phyloP scores from a whole-genome alignment of 2,888 invertebrate genomes.

The Spialia ferax region DNA sequence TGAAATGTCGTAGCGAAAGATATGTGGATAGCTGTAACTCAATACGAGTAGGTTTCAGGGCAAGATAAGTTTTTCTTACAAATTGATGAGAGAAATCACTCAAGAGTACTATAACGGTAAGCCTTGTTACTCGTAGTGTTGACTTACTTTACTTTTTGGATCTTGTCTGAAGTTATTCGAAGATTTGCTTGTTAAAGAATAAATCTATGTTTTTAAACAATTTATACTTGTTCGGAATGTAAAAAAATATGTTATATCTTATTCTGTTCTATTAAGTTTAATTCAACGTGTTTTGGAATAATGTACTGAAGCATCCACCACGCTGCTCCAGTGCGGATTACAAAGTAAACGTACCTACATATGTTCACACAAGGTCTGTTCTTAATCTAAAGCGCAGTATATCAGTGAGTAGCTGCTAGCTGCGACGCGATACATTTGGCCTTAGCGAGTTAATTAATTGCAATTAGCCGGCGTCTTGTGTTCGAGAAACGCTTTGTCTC shows the following conservation, averaged over 20 bases:
- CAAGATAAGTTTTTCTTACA: slow-evolving; percentile 3
- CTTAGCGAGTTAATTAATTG: slow-evolving; percentile 60
- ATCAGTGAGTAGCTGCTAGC: slow-evolving; percentile 26
- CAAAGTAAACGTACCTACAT: not conserved
- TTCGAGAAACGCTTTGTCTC: slow-evolving; percentile 45
- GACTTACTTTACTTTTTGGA: too few relatives aligned
- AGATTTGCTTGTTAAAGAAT: not conserved
- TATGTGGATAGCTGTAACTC: slow-evolving; percentile 26
- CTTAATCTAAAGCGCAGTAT: slow-evolving; percentile 34
- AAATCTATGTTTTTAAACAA: not conserved
- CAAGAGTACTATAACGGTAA: not conserved
- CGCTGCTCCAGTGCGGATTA: too few relatives aligned
- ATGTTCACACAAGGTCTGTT: slow-evolving; percentile 4
- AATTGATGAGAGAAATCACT: slow-evolving; percentile 11
- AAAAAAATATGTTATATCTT: too few relatives aligned
- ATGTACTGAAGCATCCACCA: too few relatives aligned
- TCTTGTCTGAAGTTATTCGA: not conserved
- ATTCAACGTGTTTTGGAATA: too few relatives aligned
- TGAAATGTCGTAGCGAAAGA: slow-evolving; percentile 30
- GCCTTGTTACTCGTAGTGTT: not conserved
- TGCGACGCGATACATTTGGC: slow-evolving; percentile 38
- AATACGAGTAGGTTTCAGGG: slow-evolving; percentile 4
- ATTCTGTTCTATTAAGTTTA: too few relatives aligned
- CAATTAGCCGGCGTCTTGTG: slow-evolving; percentile 60
- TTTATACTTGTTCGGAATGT: not conserved